Evolutionary conservation across 2,888 invertebrate genomes (phyloP).

Genomic region (Masnerella sp.): DNA sequence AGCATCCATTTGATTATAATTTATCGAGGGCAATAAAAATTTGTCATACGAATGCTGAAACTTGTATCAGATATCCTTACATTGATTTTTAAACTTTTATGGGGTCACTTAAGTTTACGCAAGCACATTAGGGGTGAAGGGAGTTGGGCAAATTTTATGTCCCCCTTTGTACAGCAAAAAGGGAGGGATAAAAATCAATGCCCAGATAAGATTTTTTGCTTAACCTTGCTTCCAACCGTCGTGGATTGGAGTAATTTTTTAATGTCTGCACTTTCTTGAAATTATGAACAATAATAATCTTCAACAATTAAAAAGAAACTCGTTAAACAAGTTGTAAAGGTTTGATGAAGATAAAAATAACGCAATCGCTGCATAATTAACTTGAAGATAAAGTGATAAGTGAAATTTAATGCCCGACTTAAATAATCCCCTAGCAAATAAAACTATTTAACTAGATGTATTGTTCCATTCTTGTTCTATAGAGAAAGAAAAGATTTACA

Average conservation of each 20-base stretch:
- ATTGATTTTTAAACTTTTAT: conserved; percentile 34
- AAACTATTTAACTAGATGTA: conserved; percentile 1
- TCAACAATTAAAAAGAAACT: conserved; percentile 17
- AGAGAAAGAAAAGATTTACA: conserved; percentile 92
- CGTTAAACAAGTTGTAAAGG: conserved; percentile 4
- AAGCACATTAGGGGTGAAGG: conserved; percentile 16
- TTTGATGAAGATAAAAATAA: conserved; percentile 4
- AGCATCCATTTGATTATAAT: conserved; percentile 13
- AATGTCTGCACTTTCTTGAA: not conserved
- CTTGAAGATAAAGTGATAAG: too few species aligned
- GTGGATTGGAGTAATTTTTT: conserved; percentile 8
- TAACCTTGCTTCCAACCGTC: conserved; percentile 16
- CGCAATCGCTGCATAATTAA: conserved; percentile 5
- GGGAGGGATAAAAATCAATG: conserved; percentile 25
- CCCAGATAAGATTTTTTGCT: conserved; percentile 13
- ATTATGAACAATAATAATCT: conserved; percentile 17
- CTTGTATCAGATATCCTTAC: conserved; percentile 21
- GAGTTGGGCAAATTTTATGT: conserved; percentile 21
- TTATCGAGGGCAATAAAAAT: conserved; percentile 19
- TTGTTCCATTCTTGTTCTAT: conserved; percentile 67
- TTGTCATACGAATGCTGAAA: conserved; percentile 20
- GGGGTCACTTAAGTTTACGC: conserved; percentile 24
- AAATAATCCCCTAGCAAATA: too few species aligned
- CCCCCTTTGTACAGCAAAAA: conserved; percentile 11
- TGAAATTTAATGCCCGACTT: not conserved